Percentiles rank a stretch among this genome's conserved stretches.
Evolutionary conservation across 2,888 invertebrate genomes (phyloP).

Genomic region (Shargacucullia verbasci): DNA sequence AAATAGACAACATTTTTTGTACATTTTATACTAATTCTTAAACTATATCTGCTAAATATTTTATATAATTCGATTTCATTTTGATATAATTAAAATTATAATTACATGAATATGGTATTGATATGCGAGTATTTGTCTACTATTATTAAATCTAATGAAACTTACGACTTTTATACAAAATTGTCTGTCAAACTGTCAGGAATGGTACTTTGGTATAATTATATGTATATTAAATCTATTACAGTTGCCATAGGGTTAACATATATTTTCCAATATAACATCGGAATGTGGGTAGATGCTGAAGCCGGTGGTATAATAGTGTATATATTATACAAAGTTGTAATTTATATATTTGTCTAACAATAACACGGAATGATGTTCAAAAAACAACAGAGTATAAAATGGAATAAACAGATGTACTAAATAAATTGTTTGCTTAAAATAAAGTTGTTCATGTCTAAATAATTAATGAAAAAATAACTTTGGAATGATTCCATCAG

Average conservation of each 20-base stretch:
- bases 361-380: conserved; percentile 32
- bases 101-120: conserved; percentile 57
- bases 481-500: conserved; percentile 70
- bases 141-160: conserved; percentile 43
- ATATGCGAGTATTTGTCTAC: conserved; percentile 72
- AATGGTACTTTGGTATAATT: conserved; percentile 43
- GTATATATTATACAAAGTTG: conserved; percentile 2
- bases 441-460: conserved; percentile 35
- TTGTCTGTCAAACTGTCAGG: conserved; percentile 12
- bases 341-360: conserved; percentile 9
- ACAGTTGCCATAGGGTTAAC: conserved; percentile 21
- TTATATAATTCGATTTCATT: conserved; percentile 60
- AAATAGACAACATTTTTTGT: conserved; percentile 68
- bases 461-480: conserved; percentile 32
- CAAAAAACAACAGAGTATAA: conserved; percentile 17
- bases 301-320: conserved; percentile 6
- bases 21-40: conserved; percentile 51
- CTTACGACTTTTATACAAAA: conserved; percentile 26
- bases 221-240: conserved; percentile 16
- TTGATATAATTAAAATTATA: conserved; percentile 40
- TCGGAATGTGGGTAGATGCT: conserved; percentile 18
- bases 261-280: not conserved
- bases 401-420: conserved; percentile 20
- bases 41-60: conserved; percentile 50
- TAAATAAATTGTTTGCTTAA: conserved; percentile 25